Conservation (phyloP, 2,888 invertebrate genomes). For the Neuroscelio doddi region DNA sequence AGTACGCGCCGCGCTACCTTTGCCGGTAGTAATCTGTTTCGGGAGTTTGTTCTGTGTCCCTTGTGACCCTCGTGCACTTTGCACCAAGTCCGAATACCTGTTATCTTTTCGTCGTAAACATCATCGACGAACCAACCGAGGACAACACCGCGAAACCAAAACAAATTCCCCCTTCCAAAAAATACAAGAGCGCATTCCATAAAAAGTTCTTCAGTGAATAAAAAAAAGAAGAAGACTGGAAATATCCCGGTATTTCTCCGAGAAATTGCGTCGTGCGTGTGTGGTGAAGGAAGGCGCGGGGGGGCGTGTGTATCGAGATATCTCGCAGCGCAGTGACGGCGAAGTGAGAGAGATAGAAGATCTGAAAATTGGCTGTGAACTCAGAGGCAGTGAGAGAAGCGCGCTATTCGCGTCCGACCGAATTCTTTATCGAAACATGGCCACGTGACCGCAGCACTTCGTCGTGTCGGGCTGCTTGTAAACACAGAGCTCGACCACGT, state of each 20-base stretch:
- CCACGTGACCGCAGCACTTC: conserved; percentile 61
- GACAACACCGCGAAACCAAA: too few species aligned
- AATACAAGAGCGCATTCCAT: too few species aligned
- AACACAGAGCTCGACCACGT: conserved; percentile 68
- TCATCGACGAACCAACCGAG: too few species aligned
- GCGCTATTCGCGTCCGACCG: conserved; percentile 29
- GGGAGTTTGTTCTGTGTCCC: conserved; percentile 26
- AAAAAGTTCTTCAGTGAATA: too few species aligned
- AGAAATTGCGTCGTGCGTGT: conserved; percentile 15
- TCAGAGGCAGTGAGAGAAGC: neutral
- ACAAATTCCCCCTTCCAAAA: too few species aligned
- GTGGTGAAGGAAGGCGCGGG: conserved; percentile 10
- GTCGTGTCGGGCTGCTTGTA: conserved; percentile 56
- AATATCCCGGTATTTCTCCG: conserved; percentile 9
- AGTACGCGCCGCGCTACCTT: conserved; percentile 68
- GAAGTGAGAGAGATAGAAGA: conserved; percentile 1
- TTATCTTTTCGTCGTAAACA: too few species aligned
- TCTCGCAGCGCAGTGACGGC: conserved; percentile 14
- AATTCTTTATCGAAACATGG: conserved; percentile 62
- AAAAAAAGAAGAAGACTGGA: too few species aligned
- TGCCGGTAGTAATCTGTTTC: conserved; percentile 58
- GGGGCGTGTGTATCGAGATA: conserved; percentile 20
- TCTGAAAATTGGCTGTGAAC: conserved; percentile 15
- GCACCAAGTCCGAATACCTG: neutral
- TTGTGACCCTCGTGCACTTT: conserved; percentile 1